Evolutionary conservation across 1,140 invertebrate genomes (phyloP).

Genomic region (Trialeurodes vaporariorum): DNA sequence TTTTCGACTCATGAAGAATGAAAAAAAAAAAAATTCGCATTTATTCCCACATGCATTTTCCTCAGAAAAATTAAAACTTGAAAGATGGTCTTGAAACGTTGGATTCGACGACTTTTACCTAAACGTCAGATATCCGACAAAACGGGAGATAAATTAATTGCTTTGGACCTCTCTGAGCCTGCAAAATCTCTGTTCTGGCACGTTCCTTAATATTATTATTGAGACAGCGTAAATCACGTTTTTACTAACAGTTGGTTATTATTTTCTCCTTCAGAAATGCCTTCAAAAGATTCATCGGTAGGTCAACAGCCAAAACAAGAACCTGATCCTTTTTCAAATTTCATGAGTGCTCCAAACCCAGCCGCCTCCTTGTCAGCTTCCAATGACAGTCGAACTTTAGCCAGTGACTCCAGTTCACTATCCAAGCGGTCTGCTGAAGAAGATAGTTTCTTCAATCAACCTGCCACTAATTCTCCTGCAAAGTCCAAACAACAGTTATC

Average conservation of each 20-base stretch:
- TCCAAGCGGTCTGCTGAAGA: conserved; percentile 48
- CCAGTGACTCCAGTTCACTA: conserved; percentile 25
- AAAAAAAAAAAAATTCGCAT: too few species aligned
- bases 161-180: background rate
- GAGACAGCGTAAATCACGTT: too few species aligned
- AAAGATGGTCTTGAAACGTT: too few species aligned
- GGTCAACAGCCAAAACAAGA: conserved; percentile 38
- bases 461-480: conserved; percentile 49
- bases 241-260: too few species aligned
- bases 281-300: conserved; percentile 11
- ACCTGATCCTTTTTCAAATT: conserved; percentile 57
- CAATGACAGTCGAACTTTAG: conserved; percentile 15
- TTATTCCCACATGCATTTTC: too few species aligned
- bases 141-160: background rate
- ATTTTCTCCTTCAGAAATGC: conserved; percentile 13
- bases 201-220: conserved; percentile 11
- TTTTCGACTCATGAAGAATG: too few species aligned
- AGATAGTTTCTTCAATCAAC: conserved; percentile 81
- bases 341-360: conserved; percentile 53
- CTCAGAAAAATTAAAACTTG: too few species aligned
- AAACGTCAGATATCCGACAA: too few species aligned
- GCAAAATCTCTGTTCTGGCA: background rate
- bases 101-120: too few species aligned
- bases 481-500: conserved; percentile 66
- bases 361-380: conserved; percentile 23